Percentiles rank a stretch among this genome's conserved stretches.
These are phyloP conservation scores for Phalacrocorax carbo DNA, from an alignment of 2,113 vertebrate genomes.

Conservation along the genomic window DNA sequence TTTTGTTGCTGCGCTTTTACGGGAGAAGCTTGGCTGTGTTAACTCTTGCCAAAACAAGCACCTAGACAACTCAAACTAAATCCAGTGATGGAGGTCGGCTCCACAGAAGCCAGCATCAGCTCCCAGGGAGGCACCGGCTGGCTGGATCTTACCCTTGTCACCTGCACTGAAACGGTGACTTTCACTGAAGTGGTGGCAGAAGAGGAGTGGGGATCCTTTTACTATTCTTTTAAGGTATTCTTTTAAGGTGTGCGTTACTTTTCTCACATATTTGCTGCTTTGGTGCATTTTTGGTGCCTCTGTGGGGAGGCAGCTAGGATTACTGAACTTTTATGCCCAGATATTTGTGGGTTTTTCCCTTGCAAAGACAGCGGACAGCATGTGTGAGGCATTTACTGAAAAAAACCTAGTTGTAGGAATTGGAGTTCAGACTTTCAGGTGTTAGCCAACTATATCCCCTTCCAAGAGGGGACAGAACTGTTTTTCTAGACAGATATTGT, in stretches of 20 bases:
- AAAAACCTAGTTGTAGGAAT: background rate
- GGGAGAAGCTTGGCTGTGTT: background rate
- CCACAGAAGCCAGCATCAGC: constrained; percentile 53
- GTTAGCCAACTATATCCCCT: background rate
- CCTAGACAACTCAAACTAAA: background rate
- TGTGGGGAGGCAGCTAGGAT: background rate
- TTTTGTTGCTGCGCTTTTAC: background rate
- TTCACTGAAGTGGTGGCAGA: constrained; percentile 58
- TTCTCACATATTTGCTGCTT: background rate
- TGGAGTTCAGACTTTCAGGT: background rate
- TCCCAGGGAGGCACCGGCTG: background rate
- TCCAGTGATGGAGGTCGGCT: constrained; percentile 55
- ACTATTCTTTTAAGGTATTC: constrained; percentile 79
- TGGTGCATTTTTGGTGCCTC: background rate
- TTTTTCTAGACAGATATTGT: background rate
- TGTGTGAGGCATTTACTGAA: background rate
- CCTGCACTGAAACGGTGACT: constrained; percentile 61
- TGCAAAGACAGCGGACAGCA: background rate
- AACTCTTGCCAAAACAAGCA: constrained; percentile 8
- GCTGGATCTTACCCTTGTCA: constrained; percentile 31
- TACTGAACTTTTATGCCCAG: background rate
- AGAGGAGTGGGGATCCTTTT: constrained; percentile 76
- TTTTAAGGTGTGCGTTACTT: background rate
- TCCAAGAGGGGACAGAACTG: background rate
- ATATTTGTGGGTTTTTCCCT: background rate